Evolutionary conservation across 2,888 invertebrate species (phyloP).

Genomic region (Geotrupes spiniger): DNA sequence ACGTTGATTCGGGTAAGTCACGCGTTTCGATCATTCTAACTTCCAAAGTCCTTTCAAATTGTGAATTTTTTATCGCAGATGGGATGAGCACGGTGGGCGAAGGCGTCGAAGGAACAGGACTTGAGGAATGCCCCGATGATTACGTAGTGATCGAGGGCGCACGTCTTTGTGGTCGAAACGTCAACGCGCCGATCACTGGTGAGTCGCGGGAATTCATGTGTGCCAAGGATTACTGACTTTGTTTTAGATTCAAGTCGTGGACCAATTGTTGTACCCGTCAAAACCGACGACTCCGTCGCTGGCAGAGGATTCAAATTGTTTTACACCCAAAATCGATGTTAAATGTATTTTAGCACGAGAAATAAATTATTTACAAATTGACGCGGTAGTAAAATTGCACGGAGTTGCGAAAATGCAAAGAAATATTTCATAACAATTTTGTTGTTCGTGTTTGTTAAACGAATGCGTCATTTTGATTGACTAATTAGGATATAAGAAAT

Average conservation of each 20-base stretch:
- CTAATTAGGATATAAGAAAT: too few species aligned
- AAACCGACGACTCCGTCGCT: slow-evolving; percentile 62
- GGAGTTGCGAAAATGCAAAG: too few species aligned
- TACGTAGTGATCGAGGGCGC: slow-evolving; percentile 68
- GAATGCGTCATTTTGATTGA: too few species aligned
- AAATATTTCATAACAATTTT: too few species aligned
- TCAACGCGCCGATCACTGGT: slow-evolving; percentile 74
- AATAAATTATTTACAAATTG: too few species aligned
- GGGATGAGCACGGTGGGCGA: neutral
- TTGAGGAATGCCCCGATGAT: slow-evolving; percentile 73
- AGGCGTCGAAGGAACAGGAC: slow-evolving; percentile 63
- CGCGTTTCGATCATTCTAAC: too few species aligned
- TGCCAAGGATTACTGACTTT: neutral
- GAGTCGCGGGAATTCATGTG: slow-evolving; percentile 16
- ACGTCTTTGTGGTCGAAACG: slow-evolving; percentile 68
- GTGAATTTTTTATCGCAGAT: neutral
- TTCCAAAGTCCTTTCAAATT: too few species aligned
- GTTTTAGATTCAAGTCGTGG: slow-evolving; percentile 63
- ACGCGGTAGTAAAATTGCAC: too few species aligned
- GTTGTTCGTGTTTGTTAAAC: too few species aligned
- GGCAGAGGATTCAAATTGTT: slow-evolving; percentile 68
- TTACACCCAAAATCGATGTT: slow-evolving; percentile 68
- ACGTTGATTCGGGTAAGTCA: slow-evolving; percentile 62
- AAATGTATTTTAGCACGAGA: slow-evolving; percentile 1
- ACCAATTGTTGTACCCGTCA: slow-evolving; percentile 67